Base-by-base conservation (phyloP, 2,113 vertebrate genomes). In the Muntiacus reevesi region DNA sequence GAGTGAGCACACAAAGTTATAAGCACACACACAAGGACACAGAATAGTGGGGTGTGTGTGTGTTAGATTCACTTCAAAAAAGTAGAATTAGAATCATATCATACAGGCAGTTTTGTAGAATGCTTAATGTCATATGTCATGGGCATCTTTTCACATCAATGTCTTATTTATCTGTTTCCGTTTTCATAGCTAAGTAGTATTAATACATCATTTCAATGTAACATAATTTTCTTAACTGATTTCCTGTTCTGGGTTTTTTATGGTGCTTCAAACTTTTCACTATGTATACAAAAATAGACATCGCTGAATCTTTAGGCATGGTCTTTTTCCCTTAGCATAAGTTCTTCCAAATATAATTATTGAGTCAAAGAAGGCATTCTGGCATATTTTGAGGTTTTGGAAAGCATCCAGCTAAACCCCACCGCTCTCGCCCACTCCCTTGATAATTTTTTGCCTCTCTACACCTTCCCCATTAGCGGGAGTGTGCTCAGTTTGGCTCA, bases 231-330 rank as follows among this genome's bases (percentile, higher is more conserved):
- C 93, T 52, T 45, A 85, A 59, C 55, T 78, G 19, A 27, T 89
- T 92, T 89, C 21, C 40, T 81, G 8, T 74, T 95, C 8, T 87
- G 71, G 9, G 8, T 30, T 27, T n/a, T 45, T 85, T 47, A 92
- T 36, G 40, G 67, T 21, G 23, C 33, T 79, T 94, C 21, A 47
- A 71, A 94, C 12, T 95, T 97, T 92, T 92, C 7, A 95, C 55
- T 82, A 57, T 5, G 40, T 36, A 47, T 64, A 43, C 14, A 62
- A 87, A 96, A 55, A 90, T 7, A 45, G 55, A 81, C 10, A 83
- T n/a, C 7, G 7, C 7, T 23, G 47, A 94, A 60, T 82, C 36
- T 74, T 96, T 57, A 36, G n/a, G n/a, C 36, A 82, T 23, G 36
- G 55, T 91, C 27, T 55, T 50, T 91, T 97, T n/a, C 16, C 25